Base-by-base conservation (phyloP, 2,797 vertebrate genomes). In the Ctenosaura bakeri region DNA sequence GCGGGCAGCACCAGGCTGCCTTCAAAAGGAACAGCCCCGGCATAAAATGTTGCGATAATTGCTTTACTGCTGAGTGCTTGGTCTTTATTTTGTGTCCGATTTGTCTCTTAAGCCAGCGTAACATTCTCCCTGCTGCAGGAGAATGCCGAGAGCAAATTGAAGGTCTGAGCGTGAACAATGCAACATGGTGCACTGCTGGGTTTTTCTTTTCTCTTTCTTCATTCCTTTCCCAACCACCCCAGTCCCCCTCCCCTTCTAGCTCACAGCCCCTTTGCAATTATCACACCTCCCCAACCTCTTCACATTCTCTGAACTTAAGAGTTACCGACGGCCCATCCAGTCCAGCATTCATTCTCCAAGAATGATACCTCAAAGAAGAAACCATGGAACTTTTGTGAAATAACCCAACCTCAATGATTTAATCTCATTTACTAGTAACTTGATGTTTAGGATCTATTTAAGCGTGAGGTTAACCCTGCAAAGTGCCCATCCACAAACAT, bases 41-140 rank as follows among this genome's bases (percentile, higher is more conserved):
- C 98, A 98, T 99, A 99, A 99, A 99, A 99, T 99, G 98, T 98
- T 97, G 98, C 96, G 97, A 98, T 99, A 99, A 99, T 99, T 99
- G 99, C 98, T 99, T 99, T 98, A 98, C 98, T 98, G 98, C 98
- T 98, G 98, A 98, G 98, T 98, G 98, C 97, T 98, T 98, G 97
- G 97, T 97, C 98, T 98, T 97, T 98, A 96, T 97, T 97, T 97
- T 99, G 98, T 99, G 98, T 99, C 98, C 98, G 98, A 99, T 99
- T 99, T 99, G 99, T 99, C 98, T 98, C 98, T 98, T 99, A 99
- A 99, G 99, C 98, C 99, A 97, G 98, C 99, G 99, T 98, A 99
- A 99, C 99, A 98, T 99, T 99, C 98, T 98, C 98, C 98, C 98
- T 97, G 97, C 97, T 98, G 98, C 98, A 98, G 98, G 98, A 99